Evolutionary conservation across 2,113 vertebrate species (phyloP), one percentile per base, ranked within the genome.

Genomic region (Synodontis membranacea): DNA sequence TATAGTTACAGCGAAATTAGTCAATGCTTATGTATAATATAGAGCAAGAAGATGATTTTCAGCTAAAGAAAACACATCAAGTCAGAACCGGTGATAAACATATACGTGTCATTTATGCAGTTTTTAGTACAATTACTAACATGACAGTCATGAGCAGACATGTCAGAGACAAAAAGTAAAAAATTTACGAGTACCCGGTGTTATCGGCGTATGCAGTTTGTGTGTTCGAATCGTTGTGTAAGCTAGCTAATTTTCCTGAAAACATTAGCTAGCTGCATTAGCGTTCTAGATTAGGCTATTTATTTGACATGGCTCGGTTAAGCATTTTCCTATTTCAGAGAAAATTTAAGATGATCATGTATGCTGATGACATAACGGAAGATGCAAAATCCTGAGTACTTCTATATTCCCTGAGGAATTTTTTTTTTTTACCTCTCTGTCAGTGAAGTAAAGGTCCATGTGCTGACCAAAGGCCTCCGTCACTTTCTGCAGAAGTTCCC

Each of bases 401-500:
- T 62, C 28, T 68, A 19, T 34, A 48, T 34, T 50, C 12, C 46
- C 34, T 82, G 31, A 37, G 39, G 37, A 3, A 25, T 75, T 48
- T 46, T 74, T 52, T 11, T 79, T 76, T 39, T 80, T 6, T 34
- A 97, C 97, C 96, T 98, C 96, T 54, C 96, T 96, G 89, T 95
- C 96, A 83, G 93, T 93, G 82, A 94, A 97, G 91, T 96, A 96
- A 79, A 98, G 93, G 87, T 98, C 97, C 97, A 98, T 96, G 87
- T 95, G 96, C 93, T 97, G 96, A 50, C 96, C 97, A 86, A 97
- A 98, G 88, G 96, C 97, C 91, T 98, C 97, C 0, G 94, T 97
- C 89, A 97, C 96, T 91, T 98, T 98, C 93, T 96, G 96, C 83
- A 96, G 92, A 85, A 98, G 95, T 80, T 97, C 96, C 90, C 95